Evolutionary conservation across 2,797 vertebrate species (phyloP).

Genomic region (Sebastes flavidus): DNA sequence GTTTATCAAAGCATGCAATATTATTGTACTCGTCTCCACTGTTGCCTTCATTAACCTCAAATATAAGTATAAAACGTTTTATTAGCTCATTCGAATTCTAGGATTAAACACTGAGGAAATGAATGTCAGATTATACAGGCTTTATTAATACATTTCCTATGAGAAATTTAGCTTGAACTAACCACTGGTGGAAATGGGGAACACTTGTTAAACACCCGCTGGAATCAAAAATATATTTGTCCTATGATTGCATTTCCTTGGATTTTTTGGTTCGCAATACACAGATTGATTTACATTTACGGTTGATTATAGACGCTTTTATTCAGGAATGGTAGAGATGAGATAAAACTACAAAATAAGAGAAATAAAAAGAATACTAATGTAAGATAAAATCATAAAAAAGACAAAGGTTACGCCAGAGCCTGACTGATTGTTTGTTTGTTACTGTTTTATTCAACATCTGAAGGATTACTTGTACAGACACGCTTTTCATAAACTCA

Average conservation of each 20-base stretch:
- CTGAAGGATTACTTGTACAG: not conserved
- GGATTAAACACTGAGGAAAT: not conserved
- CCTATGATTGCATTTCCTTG: not conserved
- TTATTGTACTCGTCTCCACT: not conserved
- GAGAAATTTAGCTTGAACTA: not conserved
- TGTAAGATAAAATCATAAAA: not conserved
- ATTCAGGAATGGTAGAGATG: not conserved
- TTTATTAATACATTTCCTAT: not conserved
- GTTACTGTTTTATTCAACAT: not conserved
- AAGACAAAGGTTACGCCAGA: not conserved
- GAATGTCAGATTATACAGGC: not conserved
- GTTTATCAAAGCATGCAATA: slow-evolving; percentile 8
- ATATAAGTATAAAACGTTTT: not conserved
- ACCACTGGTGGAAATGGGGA: not conserved
- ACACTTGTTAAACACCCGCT: not conserved
- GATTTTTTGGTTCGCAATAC: not conserved
- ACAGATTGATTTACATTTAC: not conserved
- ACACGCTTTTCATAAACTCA: not conserved
- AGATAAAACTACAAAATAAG: not conserved
- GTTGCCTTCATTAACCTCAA: slow-evolving; percentile 29
- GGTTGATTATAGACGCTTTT: not conserved
- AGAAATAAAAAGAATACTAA: not conserved
- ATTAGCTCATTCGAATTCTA: not conserved
- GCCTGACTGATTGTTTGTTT: not conserved
- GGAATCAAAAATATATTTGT: not conserved